Evolutionary conservation across 2,797 vertebrate genomes (phyloP), one percentile per base, ranked within the genome.

Genomic region (Podarcis siculus): DNA sequence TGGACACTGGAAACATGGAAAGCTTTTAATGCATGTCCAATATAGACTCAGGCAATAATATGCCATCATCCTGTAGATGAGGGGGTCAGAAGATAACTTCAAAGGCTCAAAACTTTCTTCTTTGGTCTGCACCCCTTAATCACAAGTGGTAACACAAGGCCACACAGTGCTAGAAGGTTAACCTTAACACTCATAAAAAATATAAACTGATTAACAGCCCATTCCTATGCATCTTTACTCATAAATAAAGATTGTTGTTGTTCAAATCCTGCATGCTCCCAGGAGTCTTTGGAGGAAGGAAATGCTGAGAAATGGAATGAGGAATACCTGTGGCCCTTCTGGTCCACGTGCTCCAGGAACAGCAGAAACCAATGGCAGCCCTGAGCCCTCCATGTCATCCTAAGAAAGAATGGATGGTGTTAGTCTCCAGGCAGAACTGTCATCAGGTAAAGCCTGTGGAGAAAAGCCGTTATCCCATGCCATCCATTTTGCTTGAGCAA

Each of bases 341-440:
- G 97, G 95, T 86, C 98, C 98, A 45, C 94, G 95, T 25, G 95
- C 91, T 25, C 98, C 98, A 8, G 98, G 97, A n/a, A 95, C 85
- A 71, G 95, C 89, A 1, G 95, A 83, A 23, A 94, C 82, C 25
- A 96, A 94, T 0, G 96, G 93, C 9, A 90, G 58, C 32, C 97
- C 98, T 0, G 98, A 99, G 15, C 97, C 98, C 92, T 99, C 99
- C 98, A 99, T 98, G 93, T 99, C 99, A 0, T 98, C 98, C 99
- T 99, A 87, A 61, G 72, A 37, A 61, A 21, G 10, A 42, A 75
- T 3, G 89, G 19, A 69, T 27, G n/a, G 7, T 9, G 10, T 89
- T 49, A 79, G 42, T 87, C 17, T 69, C n/a, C 10, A 23, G 27
- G 17, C 45, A n/a, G 27, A 76, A 30, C 21, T 7, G 35, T 4